These are phyloP conservation scores for Paratilapia polleni DNA, from an alignment of 2,113 vertebrate genomes.

Conservation along the genomic window DNA sequence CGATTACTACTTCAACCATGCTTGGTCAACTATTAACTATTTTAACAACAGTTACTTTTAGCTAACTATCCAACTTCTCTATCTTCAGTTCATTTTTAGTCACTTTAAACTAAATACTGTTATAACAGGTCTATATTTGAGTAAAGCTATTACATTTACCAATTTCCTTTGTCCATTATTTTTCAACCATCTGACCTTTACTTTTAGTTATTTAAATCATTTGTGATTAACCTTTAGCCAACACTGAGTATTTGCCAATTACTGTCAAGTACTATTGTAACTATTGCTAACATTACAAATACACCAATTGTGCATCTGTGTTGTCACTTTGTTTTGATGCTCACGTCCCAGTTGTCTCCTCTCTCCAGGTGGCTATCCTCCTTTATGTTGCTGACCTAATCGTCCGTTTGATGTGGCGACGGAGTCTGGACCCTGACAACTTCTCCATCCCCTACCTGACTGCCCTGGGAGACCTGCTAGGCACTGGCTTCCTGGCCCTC, in stretches of 20 bases:
- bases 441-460: constrained; percentile 99
- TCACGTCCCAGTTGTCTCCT: background rate
- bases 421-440: constrained; percentile 91
- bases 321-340: background rate
- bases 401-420: constrained; percentile 89
- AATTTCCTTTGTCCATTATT: background rate
- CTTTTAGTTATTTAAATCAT: background rate
- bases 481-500: constrained; percentile 89
- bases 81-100: background rate
- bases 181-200: background rate
- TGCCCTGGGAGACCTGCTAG: constrained; percentile 92
- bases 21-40: too few relatives aligned
- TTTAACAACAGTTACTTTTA: too few relatives aligned
- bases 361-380: constrained; percentile 87
- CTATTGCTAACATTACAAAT: background rate
- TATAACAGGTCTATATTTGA: background rate
- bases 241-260: background rate
- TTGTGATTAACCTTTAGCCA: background rate
- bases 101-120: background rate
- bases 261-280: background rate
- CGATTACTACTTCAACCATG: too few relatives aligned
- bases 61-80: background rate
- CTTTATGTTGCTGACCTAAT: constrained; percentile 91
- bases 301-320: too few relatives aligned
- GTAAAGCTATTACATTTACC: background rate